A percentile compares a stretch with the other conserved stretches of the same genome.
Conservation (phyloP, 2,113 vertebrate species). For the Oreochromis tanganicae region DNA sequence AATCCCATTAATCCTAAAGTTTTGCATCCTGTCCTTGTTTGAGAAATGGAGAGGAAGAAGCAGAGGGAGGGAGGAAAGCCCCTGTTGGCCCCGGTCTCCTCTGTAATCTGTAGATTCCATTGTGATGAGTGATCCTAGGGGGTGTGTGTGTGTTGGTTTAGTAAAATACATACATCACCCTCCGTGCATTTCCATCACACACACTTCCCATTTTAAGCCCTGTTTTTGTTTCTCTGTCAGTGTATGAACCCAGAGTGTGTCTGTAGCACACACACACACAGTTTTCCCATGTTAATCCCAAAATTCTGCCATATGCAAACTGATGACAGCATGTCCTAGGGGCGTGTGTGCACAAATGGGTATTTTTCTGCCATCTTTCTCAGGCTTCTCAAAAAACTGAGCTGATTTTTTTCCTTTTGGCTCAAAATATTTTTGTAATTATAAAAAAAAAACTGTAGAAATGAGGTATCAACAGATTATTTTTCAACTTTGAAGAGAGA, state of each 20-base stretch:
- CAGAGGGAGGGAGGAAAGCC: background rate
- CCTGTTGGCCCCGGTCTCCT: background rate
- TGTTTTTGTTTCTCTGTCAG: constrained; percentile 21
- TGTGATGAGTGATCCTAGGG: background rate
- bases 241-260: constrained; percentile 8
- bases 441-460: background rate
- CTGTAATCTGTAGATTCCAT: constrained; percentile 35
- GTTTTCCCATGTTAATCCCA: constrained; percentile 25
- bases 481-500: background rate
- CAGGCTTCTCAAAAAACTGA: background rate
- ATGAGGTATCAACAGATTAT: background rate
- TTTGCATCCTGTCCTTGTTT: background rate
- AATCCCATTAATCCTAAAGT: background rate
- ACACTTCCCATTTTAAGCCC: constrained; percentile 50
- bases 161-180: constrained; percentile 31
- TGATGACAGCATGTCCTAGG: constrained; percentile 49
- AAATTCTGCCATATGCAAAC: constrained; percentile 32
- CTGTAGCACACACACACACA: background rate
- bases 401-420: background rate
- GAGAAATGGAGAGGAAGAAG: background rate
- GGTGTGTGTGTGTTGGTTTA: constrained; percentile 21
- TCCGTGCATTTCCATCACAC: constrained; percentile 35
- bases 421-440: background rate
- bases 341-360: background rate
- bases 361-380: background rate